These are phyloP conservation scores for Ptychobarbus kaznakovi DNA, from an alignment of 2,797 vertebrate species.

Conservation along the genomic window DNA sequence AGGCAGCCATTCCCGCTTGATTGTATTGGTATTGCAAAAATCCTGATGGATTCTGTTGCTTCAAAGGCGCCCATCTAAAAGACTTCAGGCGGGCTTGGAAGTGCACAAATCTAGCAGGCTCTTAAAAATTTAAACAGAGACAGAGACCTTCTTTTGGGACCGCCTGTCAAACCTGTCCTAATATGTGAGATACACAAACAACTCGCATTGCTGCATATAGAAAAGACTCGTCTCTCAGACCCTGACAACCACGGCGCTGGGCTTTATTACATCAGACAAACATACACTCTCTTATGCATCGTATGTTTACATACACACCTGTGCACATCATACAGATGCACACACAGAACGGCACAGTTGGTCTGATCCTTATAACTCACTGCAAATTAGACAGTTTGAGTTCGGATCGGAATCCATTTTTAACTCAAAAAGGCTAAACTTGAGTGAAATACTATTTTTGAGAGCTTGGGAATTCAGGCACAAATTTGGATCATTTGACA, in stretches of 20 bases:
- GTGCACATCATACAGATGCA: slow-evolving; percentile 7
- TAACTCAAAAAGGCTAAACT: not conserved
- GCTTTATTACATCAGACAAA: slow-evolving; percentile 48
- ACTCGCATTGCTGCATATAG: slow-evolving; percentile 59
- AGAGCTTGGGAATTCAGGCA: slow-evolving; percentile 7
- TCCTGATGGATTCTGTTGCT: slow-evolving; percentile 75
- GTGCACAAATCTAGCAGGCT: slow-evolving; percentile 77
- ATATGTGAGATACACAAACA: slow-evolving; percentile 80
- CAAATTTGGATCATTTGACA: not conserved
- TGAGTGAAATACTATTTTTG: not conserved
- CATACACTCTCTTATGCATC: not conserved
- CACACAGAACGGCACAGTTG: slow-evolving; percentile 1
- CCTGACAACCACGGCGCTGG: slow-evolving; percentile 57
- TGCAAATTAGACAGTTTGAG: not conserved
- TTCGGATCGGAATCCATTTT: not conserved
- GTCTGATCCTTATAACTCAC: not conserved
- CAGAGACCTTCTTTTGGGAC: slow-evolving; percentile 77
- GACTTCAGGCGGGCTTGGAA: slow-evolving; percentile 73
- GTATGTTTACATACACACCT: not conserved
- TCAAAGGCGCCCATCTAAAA: slow-evolving; percentile 75
- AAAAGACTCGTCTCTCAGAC: slow-evolving; percentile 42
- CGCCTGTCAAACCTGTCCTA: slow-evolving; percentile 83
- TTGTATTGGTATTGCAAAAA: slow-evolving; percentile 67
- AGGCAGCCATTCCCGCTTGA: slow-evolving; percentile 56
- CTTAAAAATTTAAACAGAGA: slow-evolving; percentile 81